These are phyloP conservation scores for Atractosteus spatula DNA, from an alignment of 2,113 vertebrate species.

Conservation along the genomic window DNA sequence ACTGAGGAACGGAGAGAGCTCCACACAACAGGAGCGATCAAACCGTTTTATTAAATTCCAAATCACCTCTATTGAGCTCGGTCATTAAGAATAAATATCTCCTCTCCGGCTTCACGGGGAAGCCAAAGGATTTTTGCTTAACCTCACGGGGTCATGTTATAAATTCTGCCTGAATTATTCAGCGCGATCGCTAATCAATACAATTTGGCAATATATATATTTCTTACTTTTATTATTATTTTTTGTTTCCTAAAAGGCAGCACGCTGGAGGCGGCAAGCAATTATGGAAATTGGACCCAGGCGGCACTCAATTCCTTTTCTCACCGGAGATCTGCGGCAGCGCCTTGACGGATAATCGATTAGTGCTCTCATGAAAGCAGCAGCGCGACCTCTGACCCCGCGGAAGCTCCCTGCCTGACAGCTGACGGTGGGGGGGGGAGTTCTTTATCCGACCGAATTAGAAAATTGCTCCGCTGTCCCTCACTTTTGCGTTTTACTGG, in stretches of 20 bases:
- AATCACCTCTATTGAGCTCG: constrained; percentile 20
- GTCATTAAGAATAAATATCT: constrained; percentile 79
- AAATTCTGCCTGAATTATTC: constrained; percentile 88
- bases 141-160: constrained; percentile 85
- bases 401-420: constrained; percentile 84
- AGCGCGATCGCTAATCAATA: constrained; percentile 81
- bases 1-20: not conserved
- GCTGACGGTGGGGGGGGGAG: constrained; percentile 81
- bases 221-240: constrained; percentile 26
- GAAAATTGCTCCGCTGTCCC: constrained; percentile 28
- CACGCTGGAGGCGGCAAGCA: constrained; percentile 82
- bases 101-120: constrained; percentile 65
- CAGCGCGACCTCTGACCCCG: constrained; percentile 85
- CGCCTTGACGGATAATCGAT: constrained; percentile 98
- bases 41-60: constrained; percentile 10
- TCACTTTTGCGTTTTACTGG: no score
- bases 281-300: constrained; percentile 89
- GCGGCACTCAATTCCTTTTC: constrained; percentile 86
- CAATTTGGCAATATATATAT: constrained; percentile 70
- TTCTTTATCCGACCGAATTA: constrained; percentile 87
- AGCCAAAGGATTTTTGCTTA: constrained; percentile 78
- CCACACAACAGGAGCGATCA: not conserved
- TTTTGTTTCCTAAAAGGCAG: constrained; percentile 77
- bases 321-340: constrained; percentile 78
- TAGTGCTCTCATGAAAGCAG: constrained; percentile 84